Evolutionary conservation across 2,797 vertebrate genomes (phyloP), one percentile per base, ranked within the genome.

Genomic region (Balearica regulorum): DNA sequence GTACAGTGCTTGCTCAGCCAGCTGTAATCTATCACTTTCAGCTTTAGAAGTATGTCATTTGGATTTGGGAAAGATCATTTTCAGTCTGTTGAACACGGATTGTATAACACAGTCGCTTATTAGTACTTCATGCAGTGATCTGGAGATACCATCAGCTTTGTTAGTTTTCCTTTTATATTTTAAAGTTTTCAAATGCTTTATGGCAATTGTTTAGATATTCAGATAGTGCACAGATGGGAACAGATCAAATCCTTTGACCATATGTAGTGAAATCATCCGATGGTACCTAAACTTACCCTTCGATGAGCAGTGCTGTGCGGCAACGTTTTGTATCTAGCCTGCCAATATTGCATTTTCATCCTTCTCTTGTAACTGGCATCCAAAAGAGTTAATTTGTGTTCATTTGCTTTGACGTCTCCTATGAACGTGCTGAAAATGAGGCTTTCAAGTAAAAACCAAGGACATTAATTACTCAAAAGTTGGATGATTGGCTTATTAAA

Each of bases 91-190:
- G 70, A 61, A 37, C 83, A 44, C 0, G 14, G 24, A n/a, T 69
- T 97, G 73, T 93, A 55, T 89, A 90, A 61, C 66, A 57, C 60
- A 49, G 87, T 94, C 73, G 39, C 90, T 93, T 88, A 29, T 90
- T 92, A 68, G 90, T 44, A 20, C 53, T 93, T 87, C 61, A 60
- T 65, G 3, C 2, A 0, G 87, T 33, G 37, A 66, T 93, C 88
- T 87, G 44, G 53, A 89, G 84, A 91, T 85, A 57, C 64, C n/a
- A 24, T 71, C 83, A 37, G 41, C 79, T 93, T 75, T 81, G 70
- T 49, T 84, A 19, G 26, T 61, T 84, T 93, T 53, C 25, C 41
- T 77, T 93, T 90, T 64, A 5, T 44, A 69, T 81, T 88, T 89
- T 80, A 11, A 81, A 62, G 55, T 65, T 86, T 95, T 85, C 51